These are phyloP conservation scores for Mimumesa dahlbomi DNA, from an alignment of 2,888 invertebrate genomes.

Conservation along the genomic window DNA sequence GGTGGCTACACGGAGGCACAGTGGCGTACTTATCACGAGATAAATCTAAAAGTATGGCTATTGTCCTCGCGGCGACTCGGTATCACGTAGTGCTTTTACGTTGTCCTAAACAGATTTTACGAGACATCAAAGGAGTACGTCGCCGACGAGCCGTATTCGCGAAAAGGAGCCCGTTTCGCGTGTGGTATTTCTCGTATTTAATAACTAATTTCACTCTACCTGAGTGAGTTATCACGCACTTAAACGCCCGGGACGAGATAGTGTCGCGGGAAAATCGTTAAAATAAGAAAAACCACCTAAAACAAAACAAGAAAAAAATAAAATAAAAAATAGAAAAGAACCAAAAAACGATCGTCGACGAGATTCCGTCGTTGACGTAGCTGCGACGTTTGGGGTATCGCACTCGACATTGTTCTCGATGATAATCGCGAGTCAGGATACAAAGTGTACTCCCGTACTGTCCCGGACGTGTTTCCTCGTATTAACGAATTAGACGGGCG, in stretches of 20 bases:
- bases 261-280: not conserved
- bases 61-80: constrained; percentile 18
- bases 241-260: not conserved
- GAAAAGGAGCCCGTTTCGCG: constrained; percentile 2
- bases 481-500: constrained; percentile 2
- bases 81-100: constrained; percentile 51
- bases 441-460: no score
- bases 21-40: constrained; percentile 33
- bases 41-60: constrained; percentile 44
- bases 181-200: constrained; percentile 40
- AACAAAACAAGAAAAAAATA: no score
- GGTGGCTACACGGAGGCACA: no score
- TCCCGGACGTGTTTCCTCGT: no score
- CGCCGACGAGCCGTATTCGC: not conserved
- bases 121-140: constrained; percentile 26
- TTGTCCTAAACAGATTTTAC: constrained; percentile 64
- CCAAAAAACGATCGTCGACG: no score
- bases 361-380: no score
- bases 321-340: no score
- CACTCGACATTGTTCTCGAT: no score
- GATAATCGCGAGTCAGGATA: no score
- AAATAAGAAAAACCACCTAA: not conserved
- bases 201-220: constrained; percentile 32
- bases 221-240: constrained; percentile 14
- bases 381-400: no score